Evolutionary conservation across 1,140 invertebrate genomes (phyloP).

Genomic region (Cotesia typhae): DNA sequence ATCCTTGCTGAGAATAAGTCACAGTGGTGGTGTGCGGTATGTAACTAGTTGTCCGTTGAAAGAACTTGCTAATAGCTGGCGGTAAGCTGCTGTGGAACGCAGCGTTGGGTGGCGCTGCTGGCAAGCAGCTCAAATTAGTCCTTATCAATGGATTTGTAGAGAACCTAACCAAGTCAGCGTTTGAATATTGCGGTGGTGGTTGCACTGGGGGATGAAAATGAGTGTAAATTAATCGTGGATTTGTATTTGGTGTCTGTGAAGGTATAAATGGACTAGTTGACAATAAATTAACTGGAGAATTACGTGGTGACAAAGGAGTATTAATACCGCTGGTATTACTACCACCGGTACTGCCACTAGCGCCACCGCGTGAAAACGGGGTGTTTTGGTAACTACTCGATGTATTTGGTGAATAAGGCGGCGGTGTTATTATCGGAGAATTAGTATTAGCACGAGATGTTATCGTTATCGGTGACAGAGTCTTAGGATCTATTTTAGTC

Average conservation of each 20-base stretch:
- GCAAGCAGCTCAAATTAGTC: conserved; percentile 48
- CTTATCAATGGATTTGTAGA: conserved; percentile 53
- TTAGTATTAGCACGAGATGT: conserved; percentile 44
- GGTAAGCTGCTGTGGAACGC: conserved; percentile 64
- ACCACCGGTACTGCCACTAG: too few relatives aligned
- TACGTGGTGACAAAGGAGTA: conserved; percentile 55
- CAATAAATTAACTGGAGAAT: conserved; percentile 60
- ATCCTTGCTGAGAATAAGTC: conserved; percentile 43
- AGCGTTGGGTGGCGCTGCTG: conserved; percentile 53
- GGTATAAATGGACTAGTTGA: conserved; percentile 68
- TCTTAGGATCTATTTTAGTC: conserved; percentile 72
- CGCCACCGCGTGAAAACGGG: conserved; percentile 45
- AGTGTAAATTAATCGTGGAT: conserved; percentile 63
- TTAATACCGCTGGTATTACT: conserved; percentile 42
- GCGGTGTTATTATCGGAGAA: conserved; percentile 58
- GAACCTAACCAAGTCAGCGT: conserved; percentile 50
- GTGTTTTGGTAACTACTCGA: conserved; percentile 57
- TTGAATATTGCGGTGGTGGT: conserved; percentile 59
- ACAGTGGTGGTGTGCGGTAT: conserved; percentile 47
- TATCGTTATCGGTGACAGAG: conserved; percentile 65
- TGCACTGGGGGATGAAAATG: conserved; percentile 42
- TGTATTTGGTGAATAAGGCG: conserved; percentile 63
- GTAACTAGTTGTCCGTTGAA: conserved; percentile 59
- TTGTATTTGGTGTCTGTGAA: conserved; percentile 66
- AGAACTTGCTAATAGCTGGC: conserved; percentile 61